phyloP scores from a whole-genome alignment of 64 coral and sea anemone species.

The Porites lutea region DNA sequence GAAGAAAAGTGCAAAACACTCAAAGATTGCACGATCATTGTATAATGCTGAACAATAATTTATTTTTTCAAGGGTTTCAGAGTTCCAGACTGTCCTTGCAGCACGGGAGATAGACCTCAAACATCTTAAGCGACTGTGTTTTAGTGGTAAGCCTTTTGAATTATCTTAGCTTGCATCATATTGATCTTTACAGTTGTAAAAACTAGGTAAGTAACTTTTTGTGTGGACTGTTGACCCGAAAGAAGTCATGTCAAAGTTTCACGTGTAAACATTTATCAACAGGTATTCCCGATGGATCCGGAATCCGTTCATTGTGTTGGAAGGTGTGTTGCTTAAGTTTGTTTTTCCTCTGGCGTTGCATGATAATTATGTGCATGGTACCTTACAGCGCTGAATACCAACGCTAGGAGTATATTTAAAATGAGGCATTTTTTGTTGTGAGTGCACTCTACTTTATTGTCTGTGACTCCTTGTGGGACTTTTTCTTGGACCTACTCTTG shows the following conservation, averaged over 20 bases:
- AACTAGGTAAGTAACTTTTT: neutral
- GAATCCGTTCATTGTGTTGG: conserved; percentile 68
- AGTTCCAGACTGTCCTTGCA: conserved; percentile 61
- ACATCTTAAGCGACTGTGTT: conserved; percentile 63
- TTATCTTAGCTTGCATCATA: neutral
- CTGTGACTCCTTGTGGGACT: no score
- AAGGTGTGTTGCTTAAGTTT: conserved; percentile 4
- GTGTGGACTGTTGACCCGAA: neutral
- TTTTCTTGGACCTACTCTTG: no score
- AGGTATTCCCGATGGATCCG: conserved; percentile 75
- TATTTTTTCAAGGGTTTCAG: conserved; percentile 43
- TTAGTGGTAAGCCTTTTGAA: conserved; percentile 58
- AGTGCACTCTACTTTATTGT: no score
- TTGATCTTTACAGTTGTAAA: neutral
- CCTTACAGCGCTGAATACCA: no score
- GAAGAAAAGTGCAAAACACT: neutral
- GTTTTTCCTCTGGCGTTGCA: neutral
- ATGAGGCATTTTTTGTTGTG: no score
- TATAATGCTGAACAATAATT: neutral
- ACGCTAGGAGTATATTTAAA: no score
- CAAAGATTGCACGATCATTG: neutral
- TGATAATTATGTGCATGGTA: no score
- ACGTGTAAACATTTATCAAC: neutral
- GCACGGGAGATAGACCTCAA: conserved; percentile 56
- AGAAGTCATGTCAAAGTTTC: neutral